Percentiles rank a stretch among this genome's conserved stretches.
phyloP scores from a whole-genome alignment of 2,888 invertebrate species.

The Drosophila crucigera region DNA sequence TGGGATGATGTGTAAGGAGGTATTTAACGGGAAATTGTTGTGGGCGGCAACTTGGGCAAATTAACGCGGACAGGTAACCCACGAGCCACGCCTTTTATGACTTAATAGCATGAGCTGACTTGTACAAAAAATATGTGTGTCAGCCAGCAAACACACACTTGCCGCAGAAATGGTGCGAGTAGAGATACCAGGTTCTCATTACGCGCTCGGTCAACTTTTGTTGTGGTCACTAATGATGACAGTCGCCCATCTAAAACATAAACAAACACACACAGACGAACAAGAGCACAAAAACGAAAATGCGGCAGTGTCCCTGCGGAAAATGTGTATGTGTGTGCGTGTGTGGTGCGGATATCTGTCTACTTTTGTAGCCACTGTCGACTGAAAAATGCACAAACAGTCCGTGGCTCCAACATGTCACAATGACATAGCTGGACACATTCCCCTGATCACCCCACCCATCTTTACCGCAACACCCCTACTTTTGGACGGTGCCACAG shows the following conservation, averaged over 20 bases:
- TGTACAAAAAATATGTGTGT: constrained; percentile 41
- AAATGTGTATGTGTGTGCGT: constrained; percentile 16
- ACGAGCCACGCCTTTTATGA: constrained; percentile 68
- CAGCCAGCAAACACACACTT: constrained; percentile 19
- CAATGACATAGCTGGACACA: constrained; percentile 22
- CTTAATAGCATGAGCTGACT: constrained; percentile 64
- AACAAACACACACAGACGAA: constrained; percentile 28
- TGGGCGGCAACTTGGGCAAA: constrained; percentile 52
- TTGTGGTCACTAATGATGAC: constrained; percentile 81
- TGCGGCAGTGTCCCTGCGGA: constrained; percentile 1
- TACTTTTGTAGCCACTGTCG: constrained; percentile 36
- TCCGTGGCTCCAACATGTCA: constrained; percentile 40
- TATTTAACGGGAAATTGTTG: constrained; percentile 25
- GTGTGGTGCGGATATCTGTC: constrained; percentile 23
- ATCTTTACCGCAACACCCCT: neutral
- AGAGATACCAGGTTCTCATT: constrained; percentile 62
- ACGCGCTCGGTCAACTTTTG: constrained; percentile 78
- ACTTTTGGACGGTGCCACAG: neutral
- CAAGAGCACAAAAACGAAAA: neutral
- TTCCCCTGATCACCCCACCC: neutral
- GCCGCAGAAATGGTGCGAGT: constrained; percentile 12
- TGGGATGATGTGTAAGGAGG: neutral
- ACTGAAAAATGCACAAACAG: constrained; percentile 59
- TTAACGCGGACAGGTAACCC: constrained; percentile 47
- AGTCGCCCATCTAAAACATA: constrained; percentile 70